Evolutionary conservation across 2,797 vertebrate genomes (phyloP).

Genomic region (Agapornis canus): DNA sequence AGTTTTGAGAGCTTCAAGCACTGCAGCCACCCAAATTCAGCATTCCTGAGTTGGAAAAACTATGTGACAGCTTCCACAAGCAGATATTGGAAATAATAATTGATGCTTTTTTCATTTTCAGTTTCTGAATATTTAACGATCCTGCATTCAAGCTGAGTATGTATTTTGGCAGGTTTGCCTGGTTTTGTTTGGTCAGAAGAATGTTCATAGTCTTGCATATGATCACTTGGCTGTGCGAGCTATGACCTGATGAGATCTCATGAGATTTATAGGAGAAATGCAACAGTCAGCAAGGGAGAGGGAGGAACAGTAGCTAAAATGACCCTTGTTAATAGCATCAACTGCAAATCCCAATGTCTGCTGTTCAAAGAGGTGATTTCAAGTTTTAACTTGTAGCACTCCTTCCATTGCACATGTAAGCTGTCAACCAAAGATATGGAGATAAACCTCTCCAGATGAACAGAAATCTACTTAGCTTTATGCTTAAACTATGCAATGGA

Average conservation of each 20-base stretch:
- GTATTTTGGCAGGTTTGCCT: neutral
- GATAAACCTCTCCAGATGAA: neutral
- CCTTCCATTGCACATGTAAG: neutral
- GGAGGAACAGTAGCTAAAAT: neutral
- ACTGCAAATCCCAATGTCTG: neutral
- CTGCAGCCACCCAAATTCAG: neutral
- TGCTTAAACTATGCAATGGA: neutral
- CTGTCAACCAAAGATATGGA: neutral
- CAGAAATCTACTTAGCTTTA: neutral
- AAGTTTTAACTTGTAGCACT: constrained; percentile 47
- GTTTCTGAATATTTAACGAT: neutral
- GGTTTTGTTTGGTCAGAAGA: neutral
- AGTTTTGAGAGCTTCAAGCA: neutral
- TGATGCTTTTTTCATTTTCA: neutral
- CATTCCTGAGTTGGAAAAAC: neutral
- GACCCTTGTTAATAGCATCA: neutral
- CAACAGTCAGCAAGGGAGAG: neutral
- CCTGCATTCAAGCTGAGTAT: neutral
- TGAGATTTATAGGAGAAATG: neutral
- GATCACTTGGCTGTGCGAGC: neutral
- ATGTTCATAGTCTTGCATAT: neutral
- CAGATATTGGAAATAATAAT: neutral
- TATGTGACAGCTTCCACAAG: neutral
- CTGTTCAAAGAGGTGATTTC: neutral
- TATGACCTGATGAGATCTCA: neutral